phyloP scores from a whole-genome alignment of 2,888 invertebrate genomes.

The Hylaea fasciaria region DNA sequence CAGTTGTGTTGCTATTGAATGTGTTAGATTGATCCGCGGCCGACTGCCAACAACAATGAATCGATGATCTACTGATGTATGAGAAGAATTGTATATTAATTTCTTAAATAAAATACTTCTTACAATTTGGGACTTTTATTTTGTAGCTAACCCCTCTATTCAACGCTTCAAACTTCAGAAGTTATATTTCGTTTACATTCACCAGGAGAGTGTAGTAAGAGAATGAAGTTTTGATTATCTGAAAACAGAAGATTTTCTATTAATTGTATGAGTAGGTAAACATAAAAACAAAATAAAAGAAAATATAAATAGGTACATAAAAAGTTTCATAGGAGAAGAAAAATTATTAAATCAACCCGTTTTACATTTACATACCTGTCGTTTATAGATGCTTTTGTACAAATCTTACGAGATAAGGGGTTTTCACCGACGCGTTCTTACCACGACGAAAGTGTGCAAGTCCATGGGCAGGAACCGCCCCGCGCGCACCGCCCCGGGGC shows the following conservation, averaged over 20 bases:
- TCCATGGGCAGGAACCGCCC: slow-evolving; percentile 72
- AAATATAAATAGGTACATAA: too few species aligned
- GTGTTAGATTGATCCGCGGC: slow-evolving; percentile 67
- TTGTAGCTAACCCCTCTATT: slow-evolving; percentile 1
- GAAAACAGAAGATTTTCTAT: slow-evolving; percentile 47
- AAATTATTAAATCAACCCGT: too few species aligned
- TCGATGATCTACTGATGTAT: slow-evolving; percentile 73
- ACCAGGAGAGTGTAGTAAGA: slow-evolving; percentile 77
- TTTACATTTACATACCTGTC: too few species aligned
- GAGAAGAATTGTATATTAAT: slow-evolving; percentile 83
- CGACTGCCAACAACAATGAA: slow-evolving; percentile 64
- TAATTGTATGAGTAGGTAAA: not conserved
- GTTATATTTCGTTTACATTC: slow-evolving; percentile 70
- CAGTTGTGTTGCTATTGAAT: slow-evolving; percentile 51
- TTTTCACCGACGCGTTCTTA: slow-evolving; percentile 33
- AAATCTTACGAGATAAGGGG: too few species aligned
- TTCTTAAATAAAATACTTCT: slow-evolving; percentile 83
- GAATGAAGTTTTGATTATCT: slow-evolving; percentile 80
- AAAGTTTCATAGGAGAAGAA: too few species aligned
- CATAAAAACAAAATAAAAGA: too few species aligned
- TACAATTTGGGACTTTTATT: slow-evolving; percentile 49
- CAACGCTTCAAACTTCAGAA: slow-evolving; percentile 1
- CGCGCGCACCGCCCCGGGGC: slow-evolving; percentile 61
- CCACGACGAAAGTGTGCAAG: slow-evolving; percentile 69
- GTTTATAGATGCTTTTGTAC: too few species aligned